Conservation (phyloP, 2,888 invertebrate genomes). For the Sepioteuthis lessoniana region DNA sequence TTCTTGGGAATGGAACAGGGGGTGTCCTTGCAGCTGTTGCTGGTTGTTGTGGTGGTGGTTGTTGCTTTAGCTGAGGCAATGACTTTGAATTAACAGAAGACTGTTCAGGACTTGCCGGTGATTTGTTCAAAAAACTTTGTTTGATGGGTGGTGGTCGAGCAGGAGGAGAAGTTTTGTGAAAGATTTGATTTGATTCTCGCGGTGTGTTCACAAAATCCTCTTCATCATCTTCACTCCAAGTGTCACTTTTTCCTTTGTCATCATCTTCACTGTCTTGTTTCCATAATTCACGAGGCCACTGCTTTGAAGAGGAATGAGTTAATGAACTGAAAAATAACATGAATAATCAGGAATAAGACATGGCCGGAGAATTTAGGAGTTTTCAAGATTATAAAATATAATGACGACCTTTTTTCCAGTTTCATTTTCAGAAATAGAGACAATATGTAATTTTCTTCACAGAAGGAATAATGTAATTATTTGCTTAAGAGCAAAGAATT, state of each 20-base stretch:
- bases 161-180: not conserved
- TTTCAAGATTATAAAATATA: too few relatives aligned
- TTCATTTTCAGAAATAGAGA: too few relatives aligned
- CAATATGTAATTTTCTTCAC: too few relatives aligned
- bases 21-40: not conserved
- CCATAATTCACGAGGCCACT: not conserved
- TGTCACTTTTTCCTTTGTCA: not conserved
- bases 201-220: not conserved
- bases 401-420: too few relatives aligned
- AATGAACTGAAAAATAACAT: not conserved
- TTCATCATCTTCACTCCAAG: constrained; percentile 34
- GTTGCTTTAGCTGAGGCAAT: not conserved
- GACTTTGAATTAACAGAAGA: not conserved
- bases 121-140: not conserved
- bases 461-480: too few relatives aligned
- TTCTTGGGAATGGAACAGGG: not conserved
- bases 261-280: constrained; percentile 25
- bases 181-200: not conserved
- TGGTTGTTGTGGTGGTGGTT: not conserved
- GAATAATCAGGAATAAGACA: not conserved
- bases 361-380: not conserved
- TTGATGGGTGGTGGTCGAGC: not conserved
- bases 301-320: not conserved
- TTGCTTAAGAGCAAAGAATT: too few relatives aligned
- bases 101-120: not conserved